These are phyloP conservation scores for Pygoscelis adeliae DNA, from an alignment of 2,113 vertebrate species.

Conservation along the genomic window DNA sequence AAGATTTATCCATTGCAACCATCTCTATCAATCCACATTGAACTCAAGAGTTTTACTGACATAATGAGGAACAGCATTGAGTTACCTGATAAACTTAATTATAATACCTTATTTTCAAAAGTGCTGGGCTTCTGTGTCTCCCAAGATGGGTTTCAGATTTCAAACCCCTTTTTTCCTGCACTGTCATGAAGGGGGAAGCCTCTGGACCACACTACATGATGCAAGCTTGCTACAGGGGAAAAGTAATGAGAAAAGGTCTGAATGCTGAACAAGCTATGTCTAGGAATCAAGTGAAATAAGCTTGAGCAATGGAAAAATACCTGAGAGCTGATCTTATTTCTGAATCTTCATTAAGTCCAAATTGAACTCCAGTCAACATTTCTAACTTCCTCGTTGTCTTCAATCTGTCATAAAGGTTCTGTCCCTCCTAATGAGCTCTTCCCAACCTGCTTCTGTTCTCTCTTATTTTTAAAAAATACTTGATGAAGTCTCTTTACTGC, in stretches of 20 bases:
- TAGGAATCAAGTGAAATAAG: neutral
- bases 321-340: neutral
- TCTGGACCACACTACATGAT: neutral
- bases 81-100: neutral
- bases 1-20: neutral
- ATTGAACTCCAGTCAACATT: neutral
- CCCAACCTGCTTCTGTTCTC: neutral
- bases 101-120: neutral
- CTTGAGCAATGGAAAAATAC: neutral
- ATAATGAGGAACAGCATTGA: neutral
- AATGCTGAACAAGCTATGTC: neutral
- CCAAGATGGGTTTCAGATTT: neutral
- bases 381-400: neutral
- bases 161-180: neutral
- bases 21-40: neutral
- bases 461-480: neutral
- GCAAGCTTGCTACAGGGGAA: neutral
- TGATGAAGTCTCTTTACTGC: neutral
- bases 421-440: neutral
- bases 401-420: neutral
- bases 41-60: neutral
- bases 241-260: neutral
- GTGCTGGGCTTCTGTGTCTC: neutral
- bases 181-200: rapidly evolving
- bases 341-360: neutral